Conservation (phyloP, 1,140 invertebrate genomes). For the Diuraphis noxia region DNA sequence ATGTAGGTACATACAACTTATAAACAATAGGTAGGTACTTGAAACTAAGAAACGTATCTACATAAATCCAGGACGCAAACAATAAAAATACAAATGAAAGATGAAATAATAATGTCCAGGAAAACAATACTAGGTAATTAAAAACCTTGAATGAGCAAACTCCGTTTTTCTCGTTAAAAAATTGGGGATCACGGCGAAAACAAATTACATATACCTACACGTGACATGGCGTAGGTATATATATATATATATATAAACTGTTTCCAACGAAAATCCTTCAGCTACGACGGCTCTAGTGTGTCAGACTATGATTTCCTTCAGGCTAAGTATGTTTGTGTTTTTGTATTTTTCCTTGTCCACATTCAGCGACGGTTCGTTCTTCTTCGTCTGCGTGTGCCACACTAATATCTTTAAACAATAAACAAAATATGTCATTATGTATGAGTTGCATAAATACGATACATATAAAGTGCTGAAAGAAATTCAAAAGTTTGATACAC, state of each 20-base stretch:
- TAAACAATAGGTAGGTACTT: not conserved
- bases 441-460: not conserved
- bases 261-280: not conserved
- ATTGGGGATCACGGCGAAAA: not conserved
- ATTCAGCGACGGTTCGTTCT: constrained; percentile 68
- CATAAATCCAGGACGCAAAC: not conserved
- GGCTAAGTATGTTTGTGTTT: constrained; percentile 67
- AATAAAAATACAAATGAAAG: not conserved
- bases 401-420: constrained; percentile 70
- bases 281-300: not conserved
- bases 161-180: too few species aligned
- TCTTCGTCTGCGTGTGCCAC: constrained; percentile 87
- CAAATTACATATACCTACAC: not conserved
- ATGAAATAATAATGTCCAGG: not conserved
- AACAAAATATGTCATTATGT: not conserved
- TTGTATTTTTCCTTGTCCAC: constrained; percentile 67
- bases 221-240: not conserved
- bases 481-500: not conserved
- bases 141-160: not conserved
- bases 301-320: constrained; percentile 61
- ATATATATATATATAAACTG: not conserved
- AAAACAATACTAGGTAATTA: not conserved
- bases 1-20: not conserved
- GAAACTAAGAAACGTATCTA: not conserved
- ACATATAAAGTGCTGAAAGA: not conserved